phyloP scores from a whole-genome alignment of 2,797 vertebrate species.

The Ambastaia sidthimunki region DNA sequence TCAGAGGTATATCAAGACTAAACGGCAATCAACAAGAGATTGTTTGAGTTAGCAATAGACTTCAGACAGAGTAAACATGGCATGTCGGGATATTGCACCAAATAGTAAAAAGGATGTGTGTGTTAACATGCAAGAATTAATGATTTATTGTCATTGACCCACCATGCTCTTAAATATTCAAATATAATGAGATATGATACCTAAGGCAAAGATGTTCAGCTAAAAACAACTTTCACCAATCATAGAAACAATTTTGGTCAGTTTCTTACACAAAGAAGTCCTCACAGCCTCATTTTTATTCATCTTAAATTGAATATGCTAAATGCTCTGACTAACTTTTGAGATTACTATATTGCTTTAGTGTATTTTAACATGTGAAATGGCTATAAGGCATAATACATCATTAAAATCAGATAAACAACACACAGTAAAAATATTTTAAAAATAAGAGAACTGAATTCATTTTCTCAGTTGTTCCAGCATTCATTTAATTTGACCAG shows the following conservation, averaged over 20 bases:
- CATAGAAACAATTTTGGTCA: too few species aligned
- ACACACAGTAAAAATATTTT: background rate
- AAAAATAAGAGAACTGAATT: background rate
- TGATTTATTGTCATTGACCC: background rate
- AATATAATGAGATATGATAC: background rate
- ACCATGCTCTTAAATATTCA: background rate
- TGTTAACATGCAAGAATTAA: background rate
- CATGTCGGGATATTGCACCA: background rate
- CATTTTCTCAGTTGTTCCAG: background rate
- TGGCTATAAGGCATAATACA: background rate
- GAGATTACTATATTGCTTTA: background rate
- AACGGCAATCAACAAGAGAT: too few species aligned
- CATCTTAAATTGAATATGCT: background rate
- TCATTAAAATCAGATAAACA: background rate
- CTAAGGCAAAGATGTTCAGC: too few species aligned
- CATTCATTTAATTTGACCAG: too few species aligned
- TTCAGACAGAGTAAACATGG: background rate
- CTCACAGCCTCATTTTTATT: background rate
- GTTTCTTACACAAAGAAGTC: too few species aligned
- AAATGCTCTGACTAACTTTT: background rate
- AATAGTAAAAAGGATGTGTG: background rate
- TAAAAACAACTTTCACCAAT: too few species aligned
- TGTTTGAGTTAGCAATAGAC: too few species aligned
- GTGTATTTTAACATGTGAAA: background rate
- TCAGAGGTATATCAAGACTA: too few species aligned